phyloP scores from a whole-genome alignment of 2,113 vertebrate species.

The Natator depressus region DNA sequence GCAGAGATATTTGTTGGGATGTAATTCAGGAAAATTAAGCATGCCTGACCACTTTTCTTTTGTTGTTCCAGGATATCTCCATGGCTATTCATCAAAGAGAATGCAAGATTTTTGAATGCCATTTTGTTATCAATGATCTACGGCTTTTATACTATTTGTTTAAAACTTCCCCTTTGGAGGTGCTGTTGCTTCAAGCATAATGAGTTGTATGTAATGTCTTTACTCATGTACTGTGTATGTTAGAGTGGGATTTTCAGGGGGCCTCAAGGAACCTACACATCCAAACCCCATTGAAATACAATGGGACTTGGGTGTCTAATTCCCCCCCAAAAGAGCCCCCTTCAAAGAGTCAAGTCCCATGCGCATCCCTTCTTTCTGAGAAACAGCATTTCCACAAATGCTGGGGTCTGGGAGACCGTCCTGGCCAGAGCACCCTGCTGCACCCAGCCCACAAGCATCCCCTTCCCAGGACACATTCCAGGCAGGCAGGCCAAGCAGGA shows the following conservation, averaged over 20 bases:
- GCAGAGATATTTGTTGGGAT: background rate
- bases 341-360: background rate
- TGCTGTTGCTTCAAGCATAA: background rate
- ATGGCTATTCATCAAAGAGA: background rate
- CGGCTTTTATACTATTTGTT: background rate
- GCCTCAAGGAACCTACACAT: background rate
- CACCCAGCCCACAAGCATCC: background rate
- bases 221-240: background rate
- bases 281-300: background rate
- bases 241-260: background rate
- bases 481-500: background rate
- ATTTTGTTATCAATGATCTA: background rate
- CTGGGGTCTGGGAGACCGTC: background rate
- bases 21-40: background rate
- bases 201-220: background rate
- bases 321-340: too few species aligned
- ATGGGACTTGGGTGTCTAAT: background rate
- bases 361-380: background rate
- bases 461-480: background rate
- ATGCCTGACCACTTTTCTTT: background rate
- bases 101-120: background rate
- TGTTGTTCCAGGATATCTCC: background rate
- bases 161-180: background rate
- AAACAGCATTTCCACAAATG: background rate
- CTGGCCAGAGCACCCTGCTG: background rate